Evolutionary conservation across 2,797 vertebrate genomes (phyloP).

Genomic region (Channa striata): DNA sequence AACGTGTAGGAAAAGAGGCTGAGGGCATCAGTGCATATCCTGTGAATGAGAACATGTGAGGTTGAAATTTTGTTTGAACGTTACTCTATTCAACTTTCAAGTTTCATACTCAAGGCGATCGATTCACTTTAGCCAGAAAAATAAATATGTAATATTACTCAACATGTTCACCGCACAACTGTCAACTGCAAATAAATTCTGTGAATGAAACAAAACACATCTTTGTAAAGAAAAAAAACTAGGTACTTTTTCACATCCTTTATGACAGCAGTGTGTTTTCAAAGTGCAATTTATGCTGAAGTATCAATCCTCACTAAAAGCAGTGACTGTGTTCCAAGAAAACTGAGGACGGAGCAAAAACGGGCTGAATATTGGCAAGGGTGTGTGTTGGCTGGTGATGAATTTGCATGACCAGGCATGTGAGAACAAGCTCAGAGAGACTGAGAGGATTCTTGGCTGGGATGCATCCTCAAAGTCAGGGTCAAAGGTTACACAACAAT

Average conservation of each 20-base stretch:
- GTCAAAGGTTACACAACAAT: constrained; percentile 59
- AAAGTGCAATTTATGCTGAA: not conserved
- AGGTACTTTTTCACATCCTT: not conserved
- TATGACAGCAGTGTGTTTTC: not conserved
- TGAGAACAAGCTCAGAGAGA: constrained; percentile 68
- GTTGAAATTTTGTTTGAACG: no score
- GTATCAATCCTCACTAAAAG: constrained; percentile 4
- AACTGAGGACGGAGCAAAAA: constrained; percentile 29
- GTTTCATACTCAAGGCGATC: not conserved
- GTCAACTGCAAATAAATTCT: not conserved
- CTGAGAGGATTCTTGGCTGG: constrained; percentile 76
- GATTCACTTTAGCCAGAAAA: not conserved
- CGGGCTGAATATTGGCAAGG: constrained; percentile 56
- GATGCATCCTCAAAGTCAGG: constrained; percentile 52
- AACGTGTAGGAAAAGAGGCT: constrained; percentile 1
- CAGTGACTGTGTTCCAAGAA: constrained; percentile 1
- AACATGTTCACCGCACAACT: not conserved
- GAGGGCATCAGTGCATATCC: constrained; percentile 2
- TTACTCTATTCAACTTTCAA: no score
- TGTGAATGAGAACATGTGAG: constrained; percentile 10
- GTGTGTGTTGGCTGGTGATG: constrained; percentile 54
- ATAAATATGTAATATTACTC: not conserved
- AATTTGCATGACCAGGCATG: constrained; percentile 80
- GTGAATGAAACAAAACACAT: not conserved
- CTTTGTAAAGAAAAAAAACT: not conserved